These are phyloP conservation scores for Callopanchax toddi DNA, from an alignment of 2,113 vertebrate genomes.

Conservation along the genomic window DNA sequence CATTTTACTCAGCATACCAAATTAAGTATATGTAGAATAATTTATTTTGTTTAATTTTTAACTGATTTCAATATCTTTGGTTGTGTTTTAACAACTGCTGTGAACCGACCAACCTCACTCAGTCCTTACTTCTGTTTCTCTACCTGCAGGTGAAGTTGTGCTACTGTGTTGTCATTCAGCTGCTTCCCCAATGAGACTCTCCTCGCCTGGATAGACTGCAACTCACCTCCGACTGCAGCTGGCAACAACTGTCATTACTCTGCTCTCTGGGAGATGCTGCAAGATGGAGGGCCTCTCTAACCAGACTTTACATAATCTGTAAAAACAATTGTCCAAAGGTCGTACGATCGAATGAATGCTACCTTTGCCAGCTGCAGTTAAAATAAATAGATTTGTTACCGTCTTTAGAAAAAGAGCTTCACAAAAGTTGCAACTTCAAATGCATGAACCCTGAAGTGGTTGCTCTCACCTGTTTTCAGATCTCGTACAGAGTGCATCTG, in stretches of 20 bases:
- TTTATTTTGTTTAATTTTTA: too few species aligned
- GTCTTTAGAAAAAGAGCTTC: too few species aligned
- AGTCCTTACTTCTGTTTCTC: neutral
- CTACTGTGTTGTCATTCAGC: neutral
- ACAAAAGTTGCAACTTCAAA: neutral
- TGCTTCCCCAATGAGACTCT: neutral
- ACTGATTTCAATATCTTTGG: too few species aligned
- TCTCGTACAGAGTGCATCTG: conserved; percentile 11
- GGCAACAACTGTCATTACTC: neutral
- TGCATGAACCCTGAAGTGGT: conserved; percentile 13
- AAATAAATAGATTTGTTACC: neutral
- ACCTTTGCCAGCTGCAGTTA: neutral
- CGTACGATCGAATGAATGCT: too few species aligned
- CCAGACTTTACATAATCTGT: neutral
- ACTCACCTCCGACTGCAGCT: neutral
- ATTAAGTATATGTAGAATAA: too few species aligned
- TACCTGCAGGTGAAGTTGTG: too few species aligned
- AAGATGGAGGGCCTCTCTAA: neutral
- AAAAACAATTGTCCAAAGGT: neutral
- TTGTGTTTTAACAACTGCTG: too few species aligned
- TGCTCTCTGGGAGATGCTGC: neutral
- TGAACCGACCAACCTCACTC: neutral
- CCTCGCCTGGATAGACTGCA: neutral
- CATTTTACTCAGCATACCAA: too few species aligned
- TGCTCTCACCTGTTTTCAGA: conserved; percentile 37